These are phyloP conservation scores for Pogonognathellus flavescens DNA, from an alignment of 1,140 invertebrate genomes.

Conservation along the genomic window DNA sequence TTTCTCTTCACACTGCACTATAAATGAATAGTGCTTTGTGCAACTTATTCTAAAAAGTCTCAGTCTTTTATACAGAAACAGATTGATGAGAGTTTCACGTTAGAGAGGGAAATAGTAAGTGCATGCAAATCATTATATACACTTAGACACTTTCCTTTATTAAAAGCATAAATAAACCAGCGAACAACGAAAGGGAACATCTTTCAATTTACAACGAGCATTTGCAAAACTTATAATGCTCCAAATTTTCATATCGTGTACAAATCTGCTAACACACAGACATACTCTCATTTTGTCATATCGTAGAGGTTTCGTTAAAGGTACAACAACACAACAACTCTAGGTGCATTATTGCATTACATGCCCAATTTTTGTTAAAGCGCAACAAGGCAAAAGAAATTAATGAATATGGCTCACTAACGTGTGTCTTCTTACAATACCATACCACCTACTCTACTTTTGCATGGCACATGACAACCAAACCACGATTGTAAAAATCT, in stretches of 20 bases:
- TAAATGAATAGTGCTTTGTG: too few relatives aligned
- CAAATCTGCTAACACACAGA: neutral
- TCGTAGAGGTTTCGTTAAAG: neutral
- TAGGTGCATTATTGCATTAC: too few relatives aligned
- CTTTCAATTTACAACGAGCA: conserved; percentile 6
- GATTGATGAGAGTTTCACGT: too few relatives aligned
- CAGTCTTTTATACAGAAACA: too few relatives aligned
- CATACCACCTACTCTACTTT: neutral
- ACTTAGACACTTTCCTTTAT: conserved; percentile 43
- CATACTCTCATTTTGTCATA: neutral
- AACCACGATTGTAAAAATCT: conserved; percentile 32
- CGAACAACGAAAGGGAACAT: conserved; percentile 18
- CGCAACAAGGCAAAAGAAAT: too few relatives aligned
- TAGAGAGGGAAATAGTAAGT: too few relatives aligned
- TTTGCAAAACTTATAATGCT: neutral
- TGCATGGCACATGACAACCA: conserved; percentile 12
- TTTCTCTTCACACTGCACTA: conserved; percentile 15
- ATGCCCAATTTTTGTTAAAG: too few relatives aligned
- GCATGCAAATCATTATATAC: neutral
- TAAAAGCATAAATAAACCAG: conserved; percentile 18
- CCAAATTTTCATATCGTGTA: neutral
- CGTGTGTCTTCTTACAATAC: too few relatives aligned
- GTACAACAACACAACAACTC: too few relatives aligned
- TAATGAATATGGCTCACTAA: neutral
- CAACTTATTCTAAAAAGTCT: too few relatives aligned